Conservation (phyloP, 2,797 vertebrate species). For the Parauchenoglanis punctatus region DNA sequence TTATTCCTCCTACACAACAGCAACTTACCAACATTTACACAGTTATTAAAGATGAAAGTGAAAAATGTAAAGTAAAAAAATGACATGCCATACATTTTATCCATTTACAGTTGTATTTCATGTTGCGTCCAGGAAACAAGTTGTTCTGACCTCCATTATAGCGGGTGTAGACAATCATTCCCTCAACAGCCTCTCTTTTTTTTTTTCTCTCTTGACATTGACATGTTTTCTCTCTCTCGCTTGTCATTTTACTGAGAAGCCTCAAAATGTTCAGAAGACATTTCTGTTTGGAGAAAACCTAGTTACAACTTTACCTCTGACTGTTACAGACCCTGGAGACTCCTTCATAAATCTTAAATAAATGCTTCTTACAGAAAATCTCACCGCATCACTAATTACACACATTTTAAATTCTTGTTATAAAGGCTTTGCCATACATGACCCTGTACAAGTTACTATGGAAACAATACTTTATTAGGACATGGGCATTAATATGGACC, state of each 20-base stretch:
- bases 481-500: background rate
- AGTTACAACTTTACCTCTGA: background rate
- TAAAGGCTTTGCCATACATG: background rate
- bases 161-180: background rate
- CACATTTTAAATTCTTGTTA: background rate
- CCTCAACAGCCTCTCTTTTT: background rate
- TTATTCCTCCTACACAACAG: background rate
- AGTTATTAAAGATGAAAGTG: background rate
- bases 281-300: background rate
- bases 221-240: background rate
- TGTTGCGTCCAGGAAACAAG: background rate
- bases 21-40: background rate
- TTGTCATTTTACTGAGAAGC: background rate
- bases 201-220: background rate
- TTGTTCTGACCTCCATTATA: background rate
- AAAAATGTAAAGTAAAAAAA: too few relatives aligned
- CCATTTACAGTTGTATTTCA: background rate
- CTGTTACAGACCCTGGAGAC: background rate
- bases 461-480: background rate
- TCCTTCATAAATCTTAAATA: background rate
- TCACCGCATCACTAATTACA: too few relatives aligned
- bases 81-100: background rate
- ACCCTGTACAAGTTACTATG: background rate
- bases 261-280: background rate
- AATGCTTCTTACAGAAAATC: background rate